Percentiles rank a stretch among this genome's conserved stretches.
Evolutionary conservation across 2,113 vertebrate genomes (phyloP).

Genomic region (Eleginops maclovinus): DNA sequence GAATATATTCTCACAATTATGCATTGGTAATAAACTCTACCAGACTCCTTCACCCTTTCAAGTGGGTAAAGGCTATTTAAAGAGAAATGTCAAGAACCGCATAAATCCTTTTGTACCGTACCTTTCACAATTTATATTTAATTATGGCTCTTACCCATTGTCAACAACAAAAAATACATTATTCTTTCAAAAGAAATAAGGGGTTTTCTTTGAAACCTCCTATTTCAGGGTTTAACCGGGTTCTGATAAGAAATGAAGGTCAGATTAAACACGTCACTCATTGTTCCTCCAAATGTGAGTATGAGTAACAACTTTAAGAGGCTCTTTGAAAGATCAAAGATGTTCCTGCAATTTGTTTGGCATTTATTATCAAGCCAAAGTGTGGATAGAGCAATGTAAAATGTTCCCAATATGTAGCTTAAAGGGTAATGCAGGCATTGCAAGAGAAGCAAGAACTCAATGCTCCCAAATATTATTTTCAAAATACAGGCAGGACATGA

Average conservation of each 20-base stretch:
- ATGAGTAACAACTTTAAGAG: not conserved
- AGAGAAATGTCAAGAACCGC: not conserved
- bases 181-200: not conserved
- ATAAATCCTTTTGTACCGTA: not conserved
- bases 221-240: not conserved
- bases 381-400: not conserved
- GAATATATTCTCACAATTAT: conserved; percentile 18
- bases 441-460: not conserved
- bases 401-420: not conserved
- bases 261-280: not conserved
- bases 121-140: not conserved
- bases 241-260: not conserved
- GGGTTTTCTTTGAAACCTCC: not conserved
- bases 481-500: not conserved
- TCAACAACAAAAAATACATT: not conserved
- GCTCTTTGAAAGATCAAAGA: not conserved
- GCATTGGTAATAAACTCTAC: conserved; percentile 9
- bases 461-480: not conserved
- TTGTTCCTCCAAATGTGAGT: not conserved
- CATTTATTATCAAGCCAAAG: conserved; percentile 14
- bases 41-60: not conserved
- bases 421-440: not conserved
- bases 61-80: not conserved
- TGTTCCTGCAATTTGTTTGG: not conserved
- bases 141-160: not conserved